Base-by-base conservation (phyloP, 1,140 invertebrate species). In the Drosophila tani region DNA sequence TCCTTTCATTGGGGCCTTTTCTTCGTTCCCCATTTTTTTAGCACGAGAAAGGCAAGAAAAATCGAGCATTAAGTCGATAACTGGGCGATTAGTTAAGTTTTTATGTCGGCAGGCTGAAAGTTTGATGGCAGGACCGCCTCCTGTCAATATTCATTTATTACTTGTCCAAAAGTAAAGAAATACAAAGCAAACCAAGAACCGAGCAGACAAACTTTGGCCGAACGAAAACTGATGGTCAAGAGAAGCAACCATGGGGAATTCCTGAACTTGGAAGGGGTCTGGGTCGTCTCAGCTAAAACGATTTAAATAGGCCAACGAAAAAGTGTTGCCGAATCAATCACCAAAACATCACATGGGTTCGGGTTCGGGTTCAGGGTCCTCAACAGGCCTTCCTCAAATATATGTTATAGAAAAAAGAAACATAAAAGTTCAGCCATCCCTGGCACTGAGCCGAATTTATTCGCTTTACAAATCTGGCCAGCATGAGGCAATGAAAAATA, bases 71-170 rank as follows among this genome's bases (percentile, higher is more conserved):
- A 87, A 88, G 84, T 87, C 84, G 81, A 81, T 87, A 87, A 87
- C 83, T 78, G 81, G 79, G 84, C 83, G 83, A 87, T 87, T 87
- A 87, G 83, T 87, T 79, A 84, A 83, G 83, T 80, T 88, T 76
- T 83, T 77, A 81, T 88, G 83, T 88, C 68, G 68, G 82, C 77
- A 88, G 84, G 62, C 77, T 65, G 68, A 46, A 63, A 58, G 57
- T 59, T 58, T 53, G 56, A 74, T 64, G 56, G 41, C 47, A 65
- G 76, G 50, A 50, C 73, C 81, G 32, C 67, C 68, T 55, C 71
- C 83, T 87, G 83, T 87, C 83, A 87, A 87, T 88, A 87, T 88
- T 87, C 84, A 88, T 87, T 87, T 88, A 87, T 87, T 81, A 83
- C 76, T 87, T 81, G 75, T 80, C 81, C 19, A 19, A 64, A 76